These are phyloP conservation scores for Magallana gigas DNA, from an alignment of 1,140 invertebrate species.

Conservation along the genomic window DNA sequence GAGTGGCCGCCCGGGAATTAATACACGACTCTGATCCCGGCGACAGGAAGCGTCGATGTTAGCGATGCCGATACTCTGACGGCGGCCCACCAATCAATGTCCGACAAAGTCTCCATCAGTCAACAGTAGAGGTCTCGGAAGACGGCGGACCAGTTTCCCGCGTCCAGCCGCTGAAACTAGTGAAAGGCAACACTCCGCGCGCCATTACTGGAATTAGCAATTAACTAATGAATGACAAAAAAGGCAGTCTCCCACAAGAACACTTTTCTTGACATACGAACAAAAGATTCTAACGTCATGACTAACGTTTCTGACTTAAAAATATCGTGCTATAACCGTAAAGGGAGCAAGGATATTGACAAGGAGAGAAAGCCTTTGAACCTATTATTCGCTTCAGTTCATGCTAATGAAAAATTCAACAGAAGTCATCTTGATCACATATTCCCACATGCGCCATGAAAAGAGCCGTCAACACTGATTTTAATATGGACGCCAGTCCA, in stretches of 20 bases:
- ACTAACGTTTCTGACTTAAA: background rate
- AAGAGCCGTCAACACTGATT: constrained; percentile 5
- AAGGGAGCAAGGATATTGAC: background rate
- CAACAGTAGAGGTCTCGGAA: background rate
- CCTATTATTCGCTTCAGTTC: constrained; percentile 3
- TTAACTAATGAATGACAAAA: constrained; percentile 2
- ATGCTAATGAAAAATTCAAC: constrained; percentile 14
- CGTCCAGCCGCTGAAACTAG: background rate
- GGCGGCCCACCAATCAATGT: background rate
- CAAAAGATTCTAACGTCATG: constrained; percentile 1
- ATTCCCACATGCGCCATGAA: background rate
- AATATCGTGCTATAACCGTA: background rate
- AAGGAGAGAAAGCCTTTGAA: background rate
- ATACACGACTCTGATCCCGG: background rate
- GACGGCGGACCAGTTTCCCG: background rate
- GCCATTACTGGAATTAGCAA: background rate
- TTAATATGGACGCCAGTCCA: background rate
- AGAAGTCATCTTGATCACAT: background rate
- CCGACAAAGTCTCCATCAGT: background rate
- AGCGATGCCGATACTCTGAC: background rate
- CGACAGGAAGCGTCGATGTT: background rate
- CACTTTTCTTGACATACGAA: background rate
- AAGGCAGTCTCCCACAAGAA: background rate
- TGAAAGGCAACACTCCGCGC: background rate
- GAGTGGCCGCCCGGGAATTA: background rate